Conservation (phyloP, 2,888 invertebrate genomes). For the Seira sanloemensis region DNA sequence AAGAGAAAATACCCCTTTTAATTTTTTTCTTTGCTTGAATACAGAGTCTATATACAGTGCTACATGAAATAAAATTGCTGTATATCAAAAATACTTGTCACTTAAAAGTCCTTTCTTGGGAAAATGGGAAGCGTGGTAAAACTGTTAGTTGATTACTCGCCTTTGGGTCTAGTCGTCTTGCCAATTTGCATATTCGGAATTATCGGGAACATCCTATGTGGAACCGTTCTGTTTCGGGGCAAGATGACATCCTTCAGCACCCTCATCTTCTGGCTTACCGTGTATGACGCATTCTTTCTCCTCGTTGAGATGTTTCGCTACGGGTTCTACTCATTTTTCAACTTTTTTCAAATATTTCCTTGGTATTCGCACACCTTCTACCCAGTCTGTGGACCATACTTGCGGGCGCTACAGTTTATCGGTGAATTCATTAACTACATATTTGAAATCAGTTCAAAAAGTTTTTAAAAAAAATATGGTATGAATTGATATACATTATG, state of each 20-base stretch:
- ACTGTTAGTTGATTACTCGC: conserved; percentile 62
- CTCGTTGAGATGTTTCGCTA: conserved; percentile 64
- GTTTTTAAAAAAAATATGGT: no score
- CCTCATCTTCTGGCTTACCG: conserved; percentile 62
- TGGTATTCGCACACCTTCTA: conserved; percentile 66
- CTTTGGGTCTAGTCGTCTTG: conserved; percentile 55
- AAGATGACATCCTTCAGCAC: conserved; percentile 67
- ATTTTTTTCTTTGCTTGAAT: no score
- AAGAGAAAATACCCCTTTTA: no score
- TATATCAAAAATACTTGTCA: no score
- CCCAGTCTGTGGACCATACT: conserved; percentile 61
- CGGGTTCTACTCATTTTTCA: conserved; percentile 62
- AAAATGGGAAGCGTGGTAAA: conserved; percentile 36
- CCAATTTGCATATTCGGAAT: conserved; percentile 60
- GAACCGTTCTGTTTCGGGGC: conserved; percentile 51
- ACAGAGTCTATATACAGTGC: no score
- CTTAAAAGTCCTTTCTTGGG: not conserved
- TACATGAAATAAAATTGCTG: no score
- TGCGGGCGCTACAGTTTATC: conserved; percentile 66
- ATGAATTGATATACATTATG: no score
- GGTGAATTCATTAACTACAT: conserved; percentile 37
- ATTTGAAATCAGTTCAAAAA: no score
- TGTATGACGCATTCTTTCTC: conserved; percentile 63
- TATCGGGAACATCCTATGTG: conserved; percentile 61
- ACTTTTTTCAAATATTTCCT: conserved; percentile 44